Conservation (phyloP, 35 echinoderm and acorn worm species). For the Ophiothrix spiculata region DNA sequence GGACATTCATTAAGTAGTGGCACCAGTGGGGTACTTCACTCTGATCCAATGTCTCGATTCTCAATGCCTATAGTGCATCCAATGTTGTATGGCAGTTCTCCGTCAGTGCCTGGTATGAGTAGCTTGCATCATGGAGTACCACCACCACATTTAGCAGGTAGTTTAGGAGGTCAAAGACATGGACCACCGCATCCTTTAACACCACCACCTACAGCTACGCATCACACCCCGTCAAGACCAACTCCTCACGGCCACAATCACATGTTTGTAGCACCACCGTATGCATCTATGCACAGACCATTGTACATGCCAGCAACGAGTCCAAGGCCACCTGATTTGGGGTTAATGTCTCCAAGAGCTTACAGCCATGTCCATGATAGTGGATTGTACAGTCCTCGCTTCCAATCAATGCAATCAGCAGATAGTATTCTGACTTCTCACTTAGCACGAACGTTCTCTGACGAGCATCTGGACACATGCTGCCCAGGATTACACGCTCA, state of each 20-base stretch:
- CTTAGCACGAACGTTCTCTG: constrained; percentile 33
- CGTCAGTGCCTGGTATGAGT: constrained; percentile 43
- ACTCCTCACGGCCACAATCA: constrained; percentile 58
- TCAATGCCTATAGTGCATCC: constrained; percentile 58
- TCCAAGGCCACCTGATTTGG: constrained; percentile 54
- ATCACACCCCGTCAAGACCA: constrained; percentile 27
- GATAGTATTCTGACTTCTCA: constrained; percentile 28
- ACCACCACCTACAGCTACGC: constrained; percentile 40
- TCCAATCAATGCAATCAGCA: constrained; percentile 33
- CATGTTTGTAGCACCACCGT: constrained; percentile 74
- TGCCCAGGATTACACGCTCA: constrained; percentile 47
- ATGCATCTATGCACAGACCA: constrained; percentile 66
- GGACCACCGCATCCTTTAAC: constrained; percentile 13
- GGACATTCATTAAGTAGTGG: neutral
- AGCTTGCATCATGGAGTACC: constrained; percentile 50
- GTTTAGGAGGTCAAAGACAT: constrained; percentile 34
- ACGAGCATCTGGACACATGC: constrained; percentile 78
- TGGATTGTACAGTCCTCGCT: constrained; percentile 68
- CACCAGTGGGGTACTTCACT: constrained; percentile 10
- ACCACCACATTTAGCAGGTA: constrained; percentile 32
- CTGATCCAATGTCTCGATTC: constrained; percentile 39
- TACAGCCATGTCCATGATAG: constrained; percentile 81
- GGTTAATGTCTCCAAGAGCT: constrained; percentile 74
- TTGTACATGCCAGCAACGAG: constrained; percentile 78
- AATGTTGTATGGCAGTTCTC: constrained; percentile 57